phyloP scores from a whole-genome alignment of 2,888 invertebrate genomes.

The Fragum whitleyi region DNA sequence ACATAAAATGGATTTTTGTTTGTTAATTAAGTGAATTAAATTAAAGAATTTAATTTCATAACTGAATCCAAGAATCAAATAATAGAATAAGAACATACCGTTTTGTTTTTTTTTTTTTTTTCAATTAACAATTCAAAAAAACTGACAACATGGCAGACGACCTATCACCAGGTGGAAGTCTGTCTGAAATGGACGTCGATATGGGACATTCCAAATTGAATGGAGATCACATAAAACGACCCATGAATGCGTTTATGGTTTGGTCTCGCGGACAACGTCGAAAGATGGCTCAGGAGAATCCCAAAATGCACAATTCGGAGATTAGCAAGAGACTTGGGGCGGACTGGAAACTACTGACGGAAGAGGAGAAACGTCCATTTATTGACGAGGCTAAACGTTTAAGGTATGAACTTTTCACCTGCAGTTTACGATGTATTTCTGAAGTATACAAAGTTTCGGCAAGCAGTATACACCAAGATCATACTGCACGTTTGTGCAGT shows the following conservation, averaged over 20 bases:
- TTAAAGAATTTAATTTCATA: too few relatives aligned
- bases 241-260: constrained; percentile 99
- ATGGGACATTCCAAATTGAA: constrained; percentile 55
- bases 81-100: too few relatives aligned
- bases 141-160: constrained; percentile 45
- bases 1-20: too few relatives aligned
- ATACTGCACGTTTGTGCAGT: neutral
- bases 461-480: neutral
- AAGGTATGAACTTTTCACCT: constrained; percentile 74
- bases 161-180: constrained; percentile 52
- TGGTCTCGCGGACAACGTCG: constrained; percentile 98
- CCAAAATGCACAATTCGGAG: constrained; percentile 99
- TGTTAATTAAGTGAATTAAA: too few relatives aligned
- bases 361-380: constrained; percentile 98
- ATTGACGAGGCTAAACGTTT: constrained; percentile 99
- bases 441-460: neutral
- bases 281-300: constrained; percentile 99
- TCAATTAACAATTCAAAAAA: too few relatives aligned
- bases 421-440: too few relatives aligned
- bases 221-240: constrained; percentile 94
- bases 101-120: too few relatives aligned
- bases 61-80: too few relatives aligned
- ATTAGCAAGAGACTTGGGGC: constrained; percentile 98
- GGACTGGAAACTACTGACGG: constrained; percentile 98
- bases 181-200: constrained; percentile 48